A percentile compares a stretch with the other conserved stretches of the same genome.
phyloP scores from a whole-genome alignment of 2,113 vertebrate genomes.

The Zosterops hypoxanthus region DNA sequence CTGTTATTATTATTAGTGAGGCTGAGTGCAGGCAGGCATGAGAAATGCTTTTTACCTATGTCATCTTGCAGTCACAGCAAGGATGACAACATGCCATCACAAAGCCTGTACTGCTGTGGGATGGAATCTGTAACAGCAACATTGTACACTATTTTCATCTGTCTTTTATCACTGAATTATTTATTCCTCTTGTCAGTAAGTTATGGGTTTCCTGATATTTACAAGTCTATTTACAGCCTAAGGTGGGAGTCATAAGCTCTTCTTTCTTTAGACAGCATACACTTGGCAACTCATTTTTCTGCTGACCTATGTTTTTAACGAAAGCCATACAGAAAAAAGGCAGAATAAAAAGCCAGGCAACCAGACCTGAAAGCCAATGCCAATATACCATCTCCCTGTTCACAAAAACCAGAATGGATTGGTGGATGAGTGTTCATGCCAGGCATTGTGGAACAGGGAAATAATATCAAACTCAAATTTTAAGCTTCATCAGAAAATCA shows the following conservation, averaged over 20 bases:
- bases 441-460: neutral
- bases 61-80: neutral
- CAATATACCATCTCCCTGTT: neutral
- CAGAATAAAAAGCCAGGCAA: neutral
- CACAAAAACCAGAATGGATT: neutral
- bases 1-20: neutral
- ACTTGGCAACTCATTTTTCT: neutral
- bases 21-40: neutral
- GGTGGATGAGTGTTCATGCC: neutral
- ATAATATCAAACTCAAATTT: neutral
- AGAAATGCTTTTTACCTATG: neutral
- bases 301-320: neutral
- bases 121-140: neutral
- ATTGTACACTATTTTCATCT: neutral
- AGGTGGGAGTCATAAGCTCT: neutral
- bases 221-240: constrained; percentile 1
- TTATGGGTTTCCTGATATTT: neutral
- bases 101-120: neutral
- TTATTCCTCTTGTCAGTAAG: neutral
- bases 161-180: constrained; percentile 12
- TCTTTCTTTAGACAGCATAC: neutral
- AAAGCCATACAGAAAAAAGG: neutral
- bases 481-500: neutral
- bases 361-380: neutral
- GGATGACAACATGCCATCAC: neutral